Percentiles rank a stretch among this genome's conserved stretches.
phyloP scores from a whole-genome alignment of 2,888 invertebrate genomes.

The Onchidella celtica region DNA sequence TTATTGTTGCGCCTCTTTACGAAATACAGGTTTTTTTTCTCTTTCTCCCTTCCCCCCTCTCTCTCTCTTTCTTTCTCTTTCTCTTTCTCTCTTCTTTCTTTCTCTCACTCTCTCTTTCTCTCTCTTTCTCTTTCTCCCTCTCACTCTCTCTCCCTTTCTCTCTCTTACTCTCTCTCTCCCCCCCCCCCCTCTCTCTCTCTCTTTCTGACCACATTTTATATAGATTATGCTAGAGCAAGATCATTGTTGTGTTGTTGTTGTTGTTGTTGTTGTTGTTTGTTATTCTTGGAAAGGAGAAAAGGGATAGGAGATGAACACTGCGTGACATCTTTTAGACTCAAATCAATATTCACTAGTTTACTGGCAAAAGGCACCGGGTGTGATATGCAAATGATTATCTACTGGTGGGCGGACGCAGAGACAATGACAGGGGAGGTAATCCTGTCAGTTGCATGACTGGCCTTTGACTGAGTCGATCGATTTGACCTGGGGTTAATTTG shows the following conservation, averaged over 20 bases:
- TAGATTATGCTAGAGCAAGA: too few species aligned
- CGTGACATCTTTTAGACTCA: too few species aligned
- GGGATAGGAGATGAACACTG: too few species aligned
- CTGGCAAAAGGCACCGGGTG: not conserved
- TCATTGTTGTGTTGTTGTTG: too few species aligned
- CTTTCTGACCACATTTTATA: not conserved
- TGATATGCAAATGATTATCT: not conserved
- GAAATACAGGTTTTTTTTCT: not conserved
- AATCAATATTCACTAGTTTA: not conserved
- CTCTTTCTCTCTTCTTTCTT: not conserved
- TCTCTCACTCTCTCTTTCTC: not conserved
- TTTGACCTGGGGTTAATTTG: not conserved
- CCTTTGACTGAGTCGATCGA: not conserved
- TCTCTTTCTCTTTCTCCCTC: not conserved
- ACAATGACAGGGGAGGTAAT: not conserved
- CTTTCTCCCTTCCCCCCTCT: not conserved
- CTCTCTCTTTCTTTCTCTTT: not conserved
- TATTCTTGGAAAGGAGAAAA: too few species aligned
- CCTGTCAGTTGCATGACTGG: conserved; percentile 8
- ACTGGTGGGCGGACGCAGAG: not conserved
- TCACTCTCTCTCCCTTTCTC: not conserved
- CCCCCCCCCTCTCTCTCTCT: not conserved
- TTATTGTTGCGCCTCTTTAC: not conserved
- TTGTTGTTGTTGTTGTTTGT: too few species aligned
- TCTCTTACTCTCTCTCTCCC: not conserved